Evolutionary conservation across 2,797 vertebrate species (phyloP).

Genomic region (Mallotus villosus): DNA sequence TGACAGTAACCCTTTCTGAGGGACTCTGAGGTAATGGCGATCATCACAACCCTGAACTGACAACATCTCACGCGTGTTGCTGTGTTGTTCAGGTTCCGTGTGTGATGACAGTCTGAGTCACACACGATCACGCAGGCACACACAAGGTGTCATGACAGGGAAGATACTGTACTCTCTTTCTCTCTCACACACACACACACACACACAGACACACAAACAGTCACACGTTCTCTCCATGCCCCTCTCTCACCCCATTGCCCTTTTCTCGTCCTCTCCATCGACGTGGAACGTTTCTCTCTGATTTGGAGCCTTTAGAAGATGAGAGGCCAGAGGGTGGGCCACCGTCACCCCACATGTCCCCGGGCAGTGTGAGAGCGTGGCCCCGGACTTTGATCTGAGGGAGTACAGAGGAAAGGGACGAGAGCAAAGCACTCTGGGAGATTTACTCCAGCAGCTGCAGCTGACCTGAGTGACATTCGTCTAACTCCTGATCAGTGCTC

Average conservation of each 20-base stretch:
- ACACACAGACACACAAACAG: too few species aligned
- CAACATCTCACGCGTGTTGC: not conserved
- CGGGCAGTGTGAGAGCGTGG: conserved; percentile 56
- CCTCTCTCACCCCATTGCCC: conserved; percentile 12
- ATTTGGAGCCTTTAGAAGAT: conserved; percentile 64
- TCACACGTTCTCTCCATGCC: conserved; percentile 19
- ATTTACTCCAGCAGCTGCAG: not conserved
- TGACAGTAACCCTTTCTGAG: not conserved
- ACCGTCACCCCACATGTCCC: conserved; percentile 46
- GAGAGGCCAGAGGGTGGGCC: conserved; percentile 52
- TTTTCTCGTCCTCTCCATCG: conserved; percentile 33
- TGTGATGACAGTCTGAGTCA: not conserved
- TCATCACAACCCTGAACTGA: not conserved
- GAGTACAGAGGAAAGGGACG: conserved; percentile 40
- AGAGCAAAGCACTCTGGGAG: not conserved
- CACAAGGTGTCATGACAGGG: not conserved
- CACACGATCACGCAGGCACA: not conserved
- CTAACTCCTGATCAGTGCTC: too few species aligned
- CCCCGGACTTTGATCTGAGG: conserved; percentile 59
- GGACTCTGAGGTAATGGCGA: not conserved
- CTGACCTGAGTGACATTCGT: conserved; percentile 26
- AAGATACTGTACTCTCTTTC: not conserved
- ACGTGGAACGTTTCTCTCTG: conserved; percentile 49
- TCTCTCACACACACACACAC: not conserved
- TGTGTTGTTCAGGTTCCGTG: not conserved